Evolutionary conservation across 2,797 vertebrate genomes (phyloP), one percentile per base, ranked within the genome.

Genomic region (Cyprinodon diabolis): DNA sequence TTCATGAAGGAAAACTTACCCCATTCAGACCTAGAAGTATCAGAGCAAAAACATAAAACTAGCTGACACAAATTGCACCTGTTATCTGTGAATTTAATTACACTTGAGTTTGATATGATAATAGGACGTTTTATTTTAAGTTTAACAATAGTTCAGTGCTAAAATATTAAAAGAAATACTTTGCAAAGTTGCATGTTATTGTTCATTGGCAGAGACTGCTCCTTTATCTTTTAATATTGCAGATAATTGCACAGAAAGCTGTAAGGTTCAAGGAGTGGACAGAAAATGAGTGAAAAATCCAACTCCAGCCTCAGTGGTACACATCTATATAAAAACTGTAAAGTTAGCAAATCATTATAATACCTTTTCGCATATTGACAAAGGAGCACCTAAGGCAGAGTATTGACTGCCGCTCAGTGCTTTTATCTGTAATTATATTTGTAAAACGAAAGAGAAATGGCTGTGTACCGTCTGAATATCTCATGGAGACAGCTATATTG

Each of bases 381-480:
- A 23, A 48, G 2, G 15, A 45, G n/a, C 45, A 56, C 37, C 25
- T 37, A 21, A 60, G 19, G 25, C 69, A 49, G 25, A 71, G 17
- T 60, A 37, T 51, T 51, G 69, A 51, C 57, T 62, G 25, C 30
- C 35, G 45, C 19, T 71, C 30, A 48, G 55, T 57, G 5, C 9
- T 57, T 57, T 71, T 37, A 43, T 52, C 71, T 56, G 40, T 72
- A 55, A 68, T 21, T 56, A 12, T 43, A 21, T 65, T 6, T 54
- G 19, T 1, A 58, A 66, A 80, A 66, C 58, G 1, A 19, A 48
- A 72, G 37, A 35, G 47, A 30, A 55, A 17, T 4, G 25, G 12
- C 13, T 8, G 37, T 0, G 4, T 58, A 2, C 23, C 14, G 43
- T 69, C 43, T 76, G 37, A 68, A 68, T 40, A 17, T 30, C 66